Base-by-base conservation (phyloP, 2,113 vertebrate genomes). In the Micronisus gabar region DNA sequence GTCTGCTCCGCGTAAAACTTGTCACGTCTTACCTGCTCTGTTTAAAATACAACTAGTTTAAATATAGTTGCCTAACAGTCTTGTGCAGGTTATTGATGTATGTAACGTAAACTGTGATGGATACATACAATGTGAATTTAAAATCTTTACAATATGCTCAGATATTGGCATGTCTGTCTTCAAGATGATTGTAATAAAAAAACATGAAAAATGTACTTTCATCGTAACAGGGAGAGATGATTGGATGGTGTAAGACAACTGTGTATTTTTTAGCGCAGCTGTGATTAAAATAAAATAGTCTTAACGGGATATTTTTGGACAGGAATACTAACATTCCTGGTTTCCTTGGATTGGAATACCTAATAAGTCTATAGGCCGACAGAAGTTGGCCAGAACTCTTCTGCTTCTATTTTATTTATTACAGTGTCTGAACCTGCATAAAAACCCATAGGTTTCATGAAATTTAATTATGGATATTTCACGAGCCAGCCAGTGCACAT, bases 111-210 rank as follows among this genome's bases (percentile, higher is more conserved):
- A 58, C 94, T 41, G 68, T 55, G 95, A 86, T 21, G 97, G 94
- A 22, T n/a, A 62, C 88, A 23, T 20, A 43, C 70, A 19, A 26
- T 3, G 50, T 40, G 50, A 90, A 67, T 80, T 95, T 71, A 95
- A 83, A 70, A 84, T 72, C 96, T 91, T 94, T 81, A 47, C 93
- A 93, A 66, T 93, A 85, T 70, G 94, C 97, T 94, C 93, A 6
- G 88, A 79, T 96, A 91, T 68, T 29, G 90, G 94, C 88, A 27
- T 32, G 74, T 74, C 97, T 97, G 88, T 89, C 97, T 93, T 85
- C 84, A 79, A 96, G 93, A 83, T 38, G 87, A 94, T 87, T 84
- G 74, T 55, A 93, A 96, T 93, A 96, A 97, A 97, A 97, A 97
- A 86, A 40, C 65, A 34, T 80, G 95, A 16, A 78, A 94, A 94